Evolutionary conservation across 2,888 invertebrate species (phyloP).

Genomic region (Aproaerema taeniolella): DNA sequence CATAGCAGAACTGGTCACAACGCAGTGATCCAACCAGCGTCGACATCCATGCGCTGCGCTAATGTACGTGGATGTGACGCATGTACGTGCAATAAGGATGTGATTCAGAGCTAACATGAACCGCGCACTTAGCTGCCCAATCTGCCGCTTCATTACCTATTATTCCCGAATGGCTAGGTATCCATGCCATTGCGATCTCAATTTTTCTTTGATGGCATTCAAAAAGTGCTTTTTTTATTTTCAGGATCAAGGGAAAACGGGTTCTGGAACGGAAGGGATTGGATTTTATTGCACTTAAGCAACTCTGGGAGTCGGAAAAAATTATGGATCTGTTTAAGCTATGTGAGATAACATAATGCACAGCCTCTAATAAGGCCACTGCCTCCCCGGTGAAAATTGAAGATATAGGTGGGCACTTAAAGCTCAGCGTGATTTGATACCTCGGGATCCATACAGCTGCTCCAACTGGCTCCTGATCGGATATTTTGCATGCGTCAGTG

Average conservation of each 20-base stretch:
- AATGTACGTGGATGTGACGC: no score
- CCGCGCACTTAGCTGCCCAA: background rate
- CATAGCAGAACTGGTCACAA: no score
- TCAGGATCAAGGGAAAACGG: background rate
- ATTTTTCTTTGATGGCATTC: background rate
- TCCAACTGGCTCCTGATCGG: background rate
- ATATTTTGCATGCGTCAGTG: constrained; percentile 4
- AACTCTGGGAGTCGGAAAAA: constrained; percentile 5
- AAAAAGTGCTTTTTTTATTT: background rate
- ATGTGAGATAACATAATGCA: background rate
- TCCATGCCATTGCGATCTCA: background rate
- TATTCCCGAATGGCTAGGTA: background rate
- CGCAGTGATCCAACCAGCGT: no score
- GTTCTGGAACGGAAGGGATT: constrained; percentile 2
- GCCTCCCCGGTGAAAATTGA: constrained; percentile 8
- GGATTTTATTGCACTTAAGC: background rate
- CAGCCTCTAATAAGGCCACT: constrained; percentile 1
- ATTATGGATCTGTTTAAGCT: constrained; percentile 2
- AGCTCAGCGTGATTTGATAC: background rate
- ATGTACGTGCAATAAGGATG: no score
- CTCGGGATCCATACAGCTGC: constrained; percentile 8
- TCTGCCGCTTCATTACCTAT: background rate
- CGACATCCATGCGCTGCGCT: no score
- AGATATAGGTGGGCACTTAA: constrained; percentile 1
- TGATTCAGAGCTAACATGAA: background rate